These are phyloP conservation scores for Musca domestica DNA, from an alignment of 1,140 invertebrate genomes.

Conservation along the genomic window DNA sequence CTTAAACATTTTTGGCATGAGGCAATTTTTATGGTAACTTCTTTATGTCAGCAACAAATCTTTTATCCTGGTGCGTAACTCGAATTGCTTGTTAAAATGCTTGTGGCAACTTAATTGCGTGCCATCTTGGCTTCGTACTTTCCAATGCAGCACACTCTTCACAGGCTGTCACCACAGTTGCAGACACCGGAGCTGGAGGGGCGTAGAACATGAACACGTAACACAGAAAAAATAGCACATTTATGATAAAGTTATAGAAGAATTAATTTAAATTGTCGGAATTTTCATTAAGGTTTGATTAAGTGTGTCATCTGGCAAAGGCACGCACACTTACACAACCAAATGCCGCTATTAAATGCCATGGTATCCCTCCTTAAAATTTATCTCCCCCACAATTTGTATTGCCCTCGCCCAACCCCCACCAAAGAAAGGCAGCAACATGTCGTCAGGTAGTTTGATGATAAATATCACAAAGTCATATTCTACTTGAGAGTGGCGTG, in stretches of 20 bases:
- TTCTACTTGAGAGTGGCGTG: too few relatives aligned
- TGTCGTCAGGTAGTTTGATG: too few relatives aligned
- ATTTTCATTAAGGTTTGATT: conserved; percentile 20
- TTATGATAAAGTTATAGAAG: neutral
- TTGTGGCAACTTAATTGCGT: conserved; percentile 21
- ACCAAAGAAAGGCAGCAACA: too few relatives aligned
- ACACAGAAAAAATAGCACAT: neutral
- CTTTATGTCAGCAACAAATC: too few relatives aligned
- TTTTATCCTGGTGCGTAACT: neutral
- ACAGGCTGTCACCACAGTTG: neutral
- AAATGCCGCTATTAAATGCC: too few relatives aligned
- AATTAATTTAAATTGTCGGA: conserved; percentile 21
- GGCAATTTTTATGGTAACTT: too few relatives aligned
- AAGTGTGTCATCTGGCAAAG: neutral
- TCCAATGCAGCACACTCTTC: neutral
- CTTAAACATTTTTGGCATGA: too few relatives aligned
- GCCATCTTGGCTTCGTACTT: neutral
- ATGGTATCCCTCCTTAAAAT: too few relatives aligned
- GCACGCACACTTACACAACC: neutral
- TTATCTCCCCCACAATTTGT: too few relatives aligned
- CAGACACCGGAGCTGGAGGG: neutral
- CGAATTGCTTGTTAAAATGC: conserved; percentile 10
- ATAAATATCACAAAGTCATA: too few relatives aligned
- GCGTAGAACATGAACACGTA: neutral
- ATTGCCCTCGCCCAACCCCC: too few relatives aligned